Evolutionary conservation across 1,140 invertebrate species (phyloP).

Genomic region (Eufriesea mexicana): DNA sequence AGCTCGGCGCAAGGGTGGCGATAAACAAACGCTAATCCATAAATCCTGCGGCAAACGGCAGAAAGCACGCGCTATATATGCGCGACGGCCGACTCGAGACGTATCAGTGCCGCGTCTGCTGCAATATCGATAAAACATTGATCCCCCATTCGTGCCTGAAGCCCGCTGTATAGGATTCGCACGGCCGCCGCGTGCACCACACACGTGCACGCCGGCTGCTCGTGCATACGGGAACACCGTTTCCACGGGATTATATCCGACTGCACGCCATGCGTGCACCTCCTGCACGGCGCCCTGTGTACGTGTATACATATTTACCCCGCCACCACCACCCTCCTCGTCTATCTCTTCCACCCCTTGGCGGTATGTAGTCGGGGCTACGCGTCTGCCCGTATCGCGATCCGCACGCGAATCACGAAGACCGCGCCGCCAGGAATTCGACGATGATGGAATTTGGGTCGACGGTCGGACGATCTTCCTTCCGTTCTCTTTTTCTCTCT

Average conservation of each 20-base stretch:
- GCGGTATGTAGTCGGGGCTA: slow-evolving; percentile 8
- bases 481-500: not conserved
- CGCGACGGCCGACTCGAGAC: slow-evolving; percentile 67
- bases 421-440: slow-evolving; percentile 50
- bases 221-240: slow-evolving; percentile 65
- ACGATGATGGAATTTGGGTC: slow-evolving; percentile 66
- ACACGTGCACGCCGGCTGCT: slow-evolving; percentile 41
- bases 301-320: slow-evolving; percentile 36
- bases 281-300: slow-evolving; percentile 29
- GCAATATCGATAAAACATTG: slow-evolving; percentile 78
- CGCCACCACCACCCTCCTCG: too few relatives aligned
- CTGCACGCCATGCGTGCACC: slow-evolving; percentile 58
- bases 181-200: slow-evolving; percentile 46
- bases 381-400: slow-evolving; percentile 59
- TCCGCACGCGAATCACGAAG: slow-evolving; percentile 65
- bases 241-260: slow-evolving; percentile 66
- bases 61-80: slow-evolving; percentile 73
- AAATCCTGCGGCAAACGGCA: slow-evolving; percentile 73
- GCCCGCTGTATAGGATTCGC: slow-evolving; percentile 72
- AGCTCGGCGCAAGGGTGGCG: slow-evolving; percentile 55
- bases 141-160: slow-evolving; percentile 75
- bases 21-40: slow-evolving; percentile 76
- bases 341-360: not conserved
- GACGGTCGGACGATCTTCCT: slow-evolving; percentile 31
- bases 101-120: slow-evolving; percentile 69